Evolutionary conservation across 2,888 invertebrate species (phyloP), one percentile per base, ranked within the genome.

Genomic region (Nebria salina): DNA sequence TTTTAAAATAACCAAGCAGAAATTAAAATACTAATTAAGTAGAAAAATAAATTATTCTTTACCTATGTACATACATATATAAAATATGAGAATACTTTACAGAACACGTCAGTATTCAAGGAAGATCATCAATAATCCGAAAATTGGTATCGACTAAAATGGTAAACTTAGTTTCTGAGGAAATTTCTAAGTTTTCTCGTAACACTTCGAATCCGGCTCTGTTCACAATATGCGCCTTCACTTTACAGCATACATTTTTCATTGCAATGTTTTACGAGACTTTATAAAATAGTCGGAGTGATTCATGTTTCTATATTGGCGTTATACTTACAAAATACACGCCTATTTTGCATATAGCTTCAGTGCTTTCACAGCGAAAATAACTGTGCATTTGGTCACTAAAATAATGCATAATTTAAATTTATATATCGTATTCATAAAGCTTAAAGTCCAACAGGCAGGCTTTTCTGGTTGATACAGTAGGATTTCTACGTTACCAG

Each of bases 231-330:
- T 25, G 70, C 70, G n/a, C 74, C 73, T 34, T 77, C 74, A 82
- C 74, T 82, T 83, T 76, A 72, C 75, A 65, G 34, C 76, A 82
- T 82, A 75, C 82, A 82, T 83, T 83, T 83, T 83, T 83, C 83
- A 83, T 82, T 79, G 79, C 75, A 75, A 75, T 68, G 74, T 79
- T 79, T 79, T 68, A 79, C 75, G 75, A 78, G 74, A 66, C 75
- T 78, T 78, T 74, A 79, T 79, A 68, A 79, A 79, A 79, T 75
- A 75, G 74, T 75, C 75, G 65, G 65, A 68, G 79, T 79, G 79
- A 79, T 79, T 79, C 79, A 79, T 79, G 65, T 54, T 65, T 8
- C 78, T 66, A 75, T 75, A 75, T 75, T 68, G 79, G 79, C 25
- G 70, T 11, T 25, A 42, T 78, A 66, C 78, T 73, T 78, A 73